Percentiles rank a stretch among this genome's conserved stretches.
Evolutionary conservation across 64 coral and sea anemone species (phyloP).

Genomic region (Montipora sp.): DNA sequence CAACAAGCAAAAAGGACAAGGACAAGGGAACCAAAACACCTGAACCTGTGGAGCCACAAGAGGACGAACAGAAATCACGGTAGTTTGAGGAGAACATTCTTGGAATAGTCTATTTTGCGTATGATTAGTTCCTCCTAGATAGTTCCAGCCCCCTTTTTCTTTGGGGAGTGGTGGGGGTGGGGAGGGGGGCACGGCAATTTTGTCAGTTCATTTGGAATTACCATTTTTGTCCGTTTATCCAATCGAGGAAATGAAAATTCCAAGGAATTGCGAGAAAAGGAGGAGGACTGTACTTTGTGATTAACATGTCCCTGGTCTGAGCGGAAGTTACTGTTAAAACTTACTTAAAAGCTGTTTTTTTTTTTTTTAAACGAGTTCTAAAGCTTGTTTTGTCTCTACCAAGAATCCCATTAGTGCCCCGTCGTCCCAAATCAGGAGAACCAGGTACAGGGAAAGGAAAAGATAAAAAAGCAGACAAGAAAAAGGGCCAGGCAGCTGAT

Average conservation of each 20-base stretch:
- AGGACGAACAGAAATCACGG: conserved; percentile 88
- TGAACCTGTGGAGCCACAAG: conserved; percentile 66
- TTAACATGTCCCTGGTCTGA: no score
- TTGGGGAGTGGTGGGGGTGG: no score
- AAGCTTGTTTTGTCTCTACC: background rate
- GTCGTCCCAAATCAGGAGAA: conserved; percentile 97
- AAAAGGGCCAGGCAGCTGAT: conserved; percentile 87
- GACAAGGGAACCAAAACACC: conserved; percentile 81
- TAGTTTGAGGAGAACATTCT: background rate
- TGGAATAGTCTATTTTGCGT: background rate
- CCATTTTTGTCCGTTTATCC: no score
- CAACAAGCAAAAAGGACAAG: conserved; percentile 83
- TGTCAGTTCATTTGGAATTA: no score
- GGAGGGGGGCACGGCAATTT: no score
- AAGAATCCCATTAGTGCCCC: conserved; percentile 96
- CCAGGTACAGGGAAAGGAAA: conserved; percentile 77
- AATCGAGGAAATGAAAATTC: no score
- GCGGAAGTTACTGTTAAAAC: no score
- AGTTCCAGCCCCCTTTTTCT: no score
- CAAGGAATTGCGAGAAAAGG: no score
- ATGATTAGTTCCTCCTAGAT: no score
- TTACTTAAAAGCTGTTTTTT: no score
- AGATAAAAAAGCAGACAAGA: conserved; percentile 85
- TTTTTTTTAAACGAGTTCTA: background rate
- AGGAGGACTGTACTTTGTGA: no score